Conservation (phyloP, 2,797 vertebrate species). For the Pipistrellus kuhlii region DNA sequence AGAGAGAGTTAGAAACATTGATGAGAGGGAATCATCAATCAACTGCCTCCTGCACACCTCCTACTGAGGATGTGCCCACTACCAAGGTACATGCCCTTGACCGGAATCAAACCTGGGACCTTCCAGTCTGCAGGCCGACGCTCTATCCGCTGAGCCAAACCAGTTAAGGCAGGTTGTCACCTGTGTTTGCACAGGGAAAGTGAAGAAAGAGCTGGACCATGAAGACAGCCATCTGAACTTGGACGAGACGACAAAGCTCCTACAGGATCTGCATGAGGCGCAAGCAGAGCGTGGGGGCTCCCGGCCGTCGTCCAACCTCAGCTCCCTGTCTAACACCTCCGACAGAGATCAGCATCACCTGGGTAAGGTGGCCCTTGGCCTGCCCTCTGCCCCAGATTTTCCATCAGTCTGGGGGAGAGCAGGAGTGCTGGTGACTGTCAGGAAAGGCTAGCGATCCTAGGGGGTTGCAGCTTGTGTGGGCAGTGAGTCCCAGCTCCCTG, state of each 20-base stretch:
- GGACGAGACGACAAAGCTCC: slow-evolving; percentile 95
- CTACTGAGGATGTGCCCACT: no score
- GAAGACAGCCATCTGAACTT: slow-evolving; percentile 94
- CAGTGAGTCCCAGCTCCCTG: neutral
- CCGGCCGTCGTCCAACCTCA: slow-evolving; percentile 96
- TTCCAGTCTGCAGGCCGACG: no score
- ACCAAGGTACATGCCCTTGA: no score
- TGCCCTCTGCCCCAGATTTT: neutral
- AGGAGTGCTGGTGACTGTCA: neutral
- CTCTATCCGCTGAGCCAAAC: no score
- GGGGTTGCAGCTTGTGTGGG: accelerated
- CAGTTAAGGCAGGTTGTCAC: accelerated
- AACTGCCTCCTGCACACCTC: no score
- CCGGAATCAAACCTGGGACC: no score
- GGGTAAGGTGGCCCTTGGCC: slow-evolving; percentile 84
- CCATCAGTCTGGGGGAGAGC: neutral
- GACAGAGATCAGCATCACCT: slow-evolving; percentile 97
- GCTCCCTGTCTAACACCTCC: slow-evolving; percentile 96
- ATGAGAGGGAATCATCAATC: no score
- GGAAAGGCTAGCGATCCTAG: neutral
- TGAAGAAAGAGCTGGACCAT: slow-evolving; percentile 96
- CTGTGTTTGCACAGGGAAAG: slow-evolving; percentile 89
- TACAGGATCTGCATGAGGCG: slow-evolving; percentile 97
- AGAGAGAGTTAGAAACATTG: no score
- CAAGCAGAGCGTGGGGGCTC: slow-evolving; percentile 96